A percentile compares a stretch with the other conserved stretches of the same genome.
Conservation (phyloP, 2,113 vertebrate species). For the Callorhinus ursinus region DNA sequence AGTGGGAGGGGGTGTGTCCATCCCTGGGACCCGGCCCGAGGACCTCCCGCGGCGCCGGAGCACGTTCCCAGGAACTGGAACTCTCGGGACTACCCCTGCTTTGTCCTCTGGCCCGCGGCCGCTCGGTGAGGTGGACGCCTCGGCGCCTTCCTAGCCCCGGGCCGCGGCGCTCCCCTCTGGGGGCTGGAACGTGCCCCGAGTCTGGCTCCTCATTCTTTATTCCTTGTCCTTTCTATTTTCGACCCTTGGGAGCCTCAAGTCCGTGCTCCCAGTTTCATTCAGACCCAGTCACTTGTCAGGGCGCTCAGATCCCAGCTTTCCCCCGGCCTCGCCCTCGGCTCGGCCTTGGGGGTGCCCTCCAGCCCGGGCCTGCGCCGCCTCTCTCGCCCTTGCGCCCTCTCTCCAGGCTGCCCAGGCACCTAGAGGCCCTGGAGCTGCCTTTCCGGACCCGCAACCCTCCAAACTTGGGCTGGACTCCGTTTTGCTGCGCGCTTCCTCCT, state of each 20-base stretch:
- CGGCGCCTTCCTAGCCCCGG: conserved; percentile 24
- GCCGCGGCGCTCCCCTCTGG: conserved; percentile 13
- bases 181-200: not conserved
- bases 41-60: conserved; percentile 54
- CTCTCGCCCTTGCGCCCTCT: not conserved
- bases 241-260: not conserved
- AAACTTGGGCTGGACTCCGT: conserved; percentile 66
- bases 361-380: not conserved
- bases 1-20: conserved; percentile 66
- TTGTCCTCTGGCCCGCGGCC: conserved; percentile 70
- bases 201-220: conserved; percentile 29
- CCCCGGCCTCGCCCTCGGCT: not conserved
- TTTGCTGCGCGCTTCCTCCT: conserved; percentile 35
- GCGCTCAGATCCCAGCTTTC: not conserved
- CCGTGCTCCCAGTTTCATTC: conserved; percentile 60
- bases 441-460: conserved; percentile 51
- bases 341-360: conserved; percentile 25
- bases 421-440: not conserved
- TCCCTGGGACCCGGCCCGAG: not conserved
- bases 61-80: conserved; percentile 27
- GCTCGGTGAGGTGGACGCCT: conserved; percentile 56
- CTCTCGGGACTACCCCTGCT: conserved; percentile 57
- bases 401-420: not conserved
- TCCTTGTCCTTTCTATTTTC: not conserved
- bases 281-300: not conserved